A percentile compares a stretch with the other conserved stretches of the same genome.
Conservation (phyloP, 2,888 invertebrate species). For the Mythimna lalbum region DNA sequence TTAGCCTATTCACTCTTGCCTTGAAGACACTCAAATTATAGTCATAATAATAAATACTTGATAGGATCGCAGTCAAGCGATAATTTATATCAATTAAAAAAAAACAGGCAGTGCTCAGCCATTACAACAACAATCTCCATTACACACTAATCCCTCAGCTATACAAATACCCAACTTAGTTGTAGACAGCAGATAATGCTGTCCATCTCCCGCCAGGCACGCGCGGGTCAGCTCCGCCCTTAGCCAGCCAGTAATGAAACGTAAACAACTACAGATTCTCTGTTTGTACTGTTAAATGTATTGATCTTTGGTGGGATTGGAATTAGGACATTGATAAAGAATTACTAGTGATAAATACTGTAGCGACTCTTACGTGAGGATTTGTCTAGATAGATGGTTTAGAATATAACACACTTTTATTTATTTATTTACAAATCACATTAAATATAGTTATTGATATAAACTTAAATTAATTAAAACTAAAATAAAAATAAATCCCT, state of each 20-base stretch:
- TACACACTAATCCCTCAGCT: not conserved
- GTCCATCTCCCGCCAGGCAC: constrained; percentile 36
- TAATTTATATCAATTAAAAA: no score
- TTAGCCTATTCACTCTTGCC: no score
- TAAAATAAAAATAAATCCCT: no score
- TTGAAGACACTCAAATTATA: no score
- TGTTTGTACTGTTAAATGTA: constrained; percentile 16
- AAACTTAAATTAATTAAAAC: no score
- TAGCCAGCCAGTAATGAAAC: constrained; percentile 43
- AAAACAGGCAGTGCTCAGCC: not conserved
- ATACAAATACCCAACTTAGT: constrained; percentile 18
- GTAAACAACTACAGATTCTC: constrained; percentile 38
- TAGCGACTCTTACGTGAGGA: no score
- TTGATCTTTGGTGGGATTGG: not conserved
- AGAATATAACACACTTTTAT: no score
- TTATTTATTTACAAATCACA: no score
- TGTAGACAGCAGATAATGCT: constrained; percentile 36
- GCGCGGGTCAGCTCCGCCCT: constrained; percentile 4
- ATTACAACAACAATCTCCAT: not conserved
- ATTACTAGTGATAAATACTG: not conserved
- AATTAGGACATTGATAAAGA: not conserved
- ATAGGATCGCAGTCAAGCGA: no score
- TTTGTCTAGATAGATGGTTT: no score
- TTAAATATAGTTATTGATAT: no score
- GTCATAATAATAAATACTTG: no score